Evolutionary conservation across 2,888 invertebrate genomes (phyloP), one percentile per base, ranked within the genome.

Genomic region (Eristalis tenax): DNA sequence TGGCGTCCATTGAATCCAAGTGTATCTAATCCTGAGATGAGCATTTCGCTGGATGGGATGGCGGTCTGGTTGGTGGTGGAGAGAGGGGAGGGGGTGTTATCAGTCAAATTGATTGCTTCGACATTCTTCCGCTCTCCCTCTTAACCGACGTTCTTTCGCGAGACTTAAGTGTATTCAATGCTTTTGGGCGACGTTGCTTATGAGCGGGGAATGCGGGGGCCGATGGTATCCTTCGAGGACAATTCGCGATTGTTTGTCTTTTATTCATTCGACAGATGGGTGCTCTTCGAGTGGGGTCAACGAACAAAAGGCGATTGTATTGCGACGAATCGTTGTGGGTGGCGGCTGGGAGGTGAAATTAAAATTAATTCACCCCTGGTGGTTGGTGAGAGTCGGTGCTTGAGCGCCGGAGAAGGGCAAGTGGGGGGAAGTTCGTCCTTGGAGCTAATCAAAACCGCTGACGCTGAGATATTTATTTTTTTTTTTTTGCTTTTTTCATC

Each of bases 11-110:
- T 66, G 65, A 80, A 64, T 71, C 66, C 75, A 63, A 84, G 80
- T 80, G 68, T 71, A 57, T 81, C 77, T 83, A 79, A 83, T 83
- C 74, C 83, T 65, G 68, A 50, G 50, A 40, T 76, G 59, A 80
- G 75, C 65, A 66, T 66, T 80, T 76, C 71, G 59, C 26, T 23
- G 32, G 32, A 8, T 22, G 59, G 4, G 22, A n/a, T n/a, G n/a
- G n/a, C n/a, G n/a, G n/a, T n/a, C n/a, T n/a, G n/a, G n/a, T n/a
- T n/a, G 18, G n/a, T 3, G 13, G 56, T 32, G 4, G 13, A 56
- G 28, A 4, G 57, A 15, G 18, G 23, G 22, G 23, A 32, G 15
- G 11, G 26, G 38, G 38, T 22, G 38, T 69, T 63, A 64, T 70
- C 69, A 70, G 69, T 64, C 69, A 78, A 63, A 70, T 56, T 77